Percentiles rank a stretch among this genome's conserved stretches.
Evolutionary conservation across 2,113 vertebrate genomes (phyloP).

Genomic region (Lasiurus cinereus): DNA sequence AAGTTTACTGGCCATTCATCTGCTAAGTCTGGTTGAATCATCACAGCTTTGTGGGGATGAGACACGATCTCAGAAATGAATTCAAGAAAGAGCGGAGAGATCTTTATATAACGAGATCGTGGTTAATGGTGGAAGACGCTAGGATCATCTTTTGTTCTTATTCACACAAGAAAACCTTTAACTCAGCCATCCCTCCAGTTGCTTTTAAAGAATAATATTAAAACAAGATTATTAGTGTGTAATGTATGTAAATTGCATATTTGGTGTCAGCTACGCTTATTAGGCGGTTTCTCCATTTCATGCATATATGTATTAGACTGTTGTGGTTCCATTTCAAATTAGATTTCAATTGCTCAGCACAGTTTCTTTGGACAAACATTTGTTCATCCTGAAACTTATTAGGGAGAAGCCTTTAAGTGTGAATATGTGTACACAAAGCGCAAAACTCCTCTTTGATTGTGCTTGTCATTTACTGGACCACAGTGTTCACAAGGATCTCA

Average conservation of each 20-base stretch:
- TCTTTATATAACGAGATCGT: conserved; percentile 65
- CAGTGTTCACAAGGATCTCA: neutral
- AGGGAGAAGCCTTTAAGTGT: conserved; percentile 65
- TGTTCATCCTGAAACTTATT: conserved; percentile 81
- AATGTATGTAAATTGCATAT: conserved; percentile 90
- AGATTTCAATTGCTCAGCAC: conserved; percentile 79
- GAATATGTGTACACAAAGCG: conserved; percentile 63
- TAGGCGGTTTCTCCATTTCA: conserved; percentile 84
- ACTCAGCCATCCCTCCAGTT: conserved; percentile 74
- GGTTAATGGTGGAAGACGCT: conserved; percentile 54
- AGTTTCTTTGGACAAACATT: conserved; percentile 84
- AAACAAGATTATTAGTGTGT: conserved; percentile 88
- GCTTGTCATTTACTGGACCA: conserved; percentile 54
- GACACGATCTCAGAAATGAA: conserved; percentile 39
- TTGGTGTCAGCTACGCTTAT: conserved; percentile 87
- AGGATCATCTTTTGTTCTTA: conserved; percentile 70
- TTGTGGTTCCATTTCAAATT: conserved; percentile 86
- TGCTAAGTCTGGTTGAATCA: conserved; percentile 73
- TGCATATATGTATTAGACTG: conserved; percentile 84
- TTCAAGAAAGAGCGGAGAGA: conserved; percentile 23
- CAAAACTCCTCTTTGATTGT: conserved; percentile 68
- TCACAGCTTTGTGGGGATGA: conserved; percentile 54
- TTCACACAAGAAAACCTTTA: conserved; percentile 77
- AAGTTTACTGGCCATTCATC: conserved; percentile 64
- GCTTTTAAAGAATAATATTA: conserved; percentile 83